phyloP scores from a whole-genome alignment of 2,113 vertebrate species.

The Chionomys nivalis region DNA sequence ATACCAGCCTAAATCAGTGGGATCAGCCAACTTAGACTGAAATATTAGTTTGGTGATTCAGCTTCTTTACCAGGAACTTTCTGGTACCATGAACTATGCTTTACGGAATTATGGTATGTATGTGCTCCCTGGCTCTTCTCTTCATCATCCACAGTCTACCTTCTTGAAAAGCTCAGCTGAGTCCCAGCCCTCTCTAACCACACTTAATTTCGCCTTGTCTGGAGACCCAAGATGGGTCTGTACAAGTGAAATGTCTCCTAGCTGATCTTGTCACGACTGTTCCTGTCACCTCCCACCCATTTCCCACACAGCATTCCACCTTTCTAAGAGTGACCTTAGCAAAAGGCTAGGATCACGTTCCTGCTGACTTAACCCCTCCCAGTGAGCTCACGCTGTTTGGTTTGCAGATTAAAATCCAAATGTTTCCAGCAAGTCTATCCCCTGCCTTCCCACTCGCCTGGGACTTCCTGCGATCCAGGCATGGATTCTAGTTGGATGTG shows the following conservation, averaged over 20 bases:
- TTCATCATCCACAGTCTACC: neutral
- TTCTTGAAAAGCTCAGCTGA: slow-evolving; percentile 32
- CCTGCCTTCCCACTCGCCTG: neutral
- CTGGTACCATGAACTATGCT: neutral
- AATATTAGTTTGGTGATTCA: neutral
- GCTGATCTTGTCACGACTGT: neutral
- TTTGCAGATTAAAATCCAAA: slow-evolving; percentile 3
- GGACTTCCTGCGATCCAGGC: neutral
- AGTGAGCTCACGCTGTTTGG: neutral
- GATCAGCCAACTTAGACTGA: neutral
- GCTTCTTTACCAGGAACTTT: neutral
- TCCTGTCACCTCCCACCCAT: neutral
- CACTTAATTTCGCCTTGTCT: neutral
- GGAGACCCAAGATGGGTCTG: neutral
- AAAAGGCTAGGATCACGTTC: neutral
- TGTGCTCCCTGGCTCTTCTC: neutral
- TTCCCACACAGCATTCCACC: neutral
- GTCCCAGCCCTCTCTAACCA: neutral
- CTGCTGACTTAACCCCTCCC: neutral
- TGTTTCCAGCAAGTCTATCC: neutral
- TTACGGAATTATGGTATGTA: neutral
- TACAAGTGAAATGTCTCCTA: neutral
- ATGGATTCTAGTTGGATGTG: neutral
- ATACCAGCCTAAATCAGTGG: neutral
- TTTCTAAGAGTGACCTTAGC: neutral